Conservation (phyloP, 1,140 invertebrate species). For the Philopotamus ludificatus region DNA sequence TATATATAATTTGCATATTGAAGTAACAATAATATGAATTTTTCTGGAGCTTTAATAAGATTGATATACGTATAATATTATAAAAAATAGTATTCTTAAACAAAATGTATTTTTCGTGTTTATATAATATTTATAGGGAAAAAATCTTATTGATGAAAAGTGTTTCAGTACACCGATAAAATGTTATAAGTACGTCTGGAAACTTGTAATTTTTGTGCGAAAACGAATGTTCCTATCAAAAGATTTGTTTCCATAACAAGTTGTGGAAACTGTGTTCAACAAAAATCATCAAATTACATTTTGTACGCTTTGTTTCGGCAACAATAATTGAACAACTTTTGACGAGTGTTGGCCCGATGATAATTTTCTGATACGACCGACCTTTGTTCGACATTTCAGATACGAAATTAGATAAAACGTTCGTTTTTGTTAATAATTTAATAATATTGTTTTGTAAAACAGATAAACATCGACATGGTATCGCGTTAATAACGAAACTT, state of each 20-base stretch:
- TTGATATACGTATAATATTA: no score
- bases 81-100: no score
- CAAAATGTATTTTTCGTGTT: no score
- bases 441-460: no score
- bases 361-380: not conserved
- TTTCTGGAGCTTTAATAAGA: no score
- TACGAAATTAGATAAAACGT: no score
- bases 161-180: conserved; percentile 11
- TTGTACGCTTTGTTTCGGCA: conserved; percentile 17
- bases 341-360: conserved; percentile 1
- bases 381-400: no score
- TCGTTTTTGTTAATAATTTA: no score
- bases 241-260: conserved; percentile 3
- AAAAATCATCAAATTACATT: conserved; percentile 25
- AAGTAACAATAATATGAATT: no score
- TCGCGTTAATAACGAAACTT: no score
- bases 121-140: not conserved
- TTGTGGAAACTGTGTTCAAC: conserved; percentile 9
- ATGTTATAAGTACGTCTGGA: conserved; percentile 15
- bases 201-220: conserved; percentile 4
- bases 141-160: not conserved
- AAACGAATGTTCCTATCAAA: not conserved
- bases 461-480: no score
- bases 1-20: no score
- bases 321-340: not conserved